phyloP scores from a whole-genome alignment of 1,140 invertebrate genomes.

The Anastrepha obliqua region DNA sequence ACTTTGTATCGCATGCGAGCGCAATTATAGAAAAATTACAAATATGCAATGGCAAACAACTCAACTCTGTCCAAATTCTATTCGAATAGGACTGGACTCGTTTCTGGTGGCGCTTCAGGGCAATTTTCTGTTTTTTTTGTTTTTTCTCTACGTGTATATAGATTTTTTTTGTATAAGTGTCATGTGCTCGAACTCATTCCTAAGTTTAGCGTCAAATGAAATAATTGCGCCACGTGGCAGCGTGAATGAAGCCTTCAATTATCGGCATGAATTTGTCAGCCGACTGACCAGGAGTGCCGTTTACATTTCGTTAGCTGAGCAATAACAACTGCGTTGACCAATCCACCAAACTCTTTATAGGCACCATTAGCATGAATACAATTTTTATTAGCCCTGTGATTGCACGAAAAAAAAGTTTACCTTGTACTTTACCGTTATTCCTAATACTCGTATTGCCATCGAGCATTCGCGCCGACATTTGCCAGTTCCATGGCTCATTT shows the following conservation, averaged over 20 bases:
- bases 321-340: background rate
- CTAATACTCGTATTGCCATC: background rate
- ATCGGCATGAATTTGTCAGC: constrained; percentile 39
- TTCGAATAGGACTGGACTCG: background rate
- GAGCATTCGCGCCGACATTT: constrained; percentile 19
- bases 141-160: background rate
- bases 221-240: background rate
- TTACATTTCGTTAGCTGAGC: background rate
- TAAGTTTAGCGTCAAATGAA: constrained; percentile 28
- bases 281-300: background rate
- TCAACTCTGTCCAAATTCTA: background rate
- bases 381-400: constrained; percentile 38
- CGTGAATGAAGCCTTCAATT: constrained; percentile 42
- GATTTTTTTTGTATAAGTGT: background rate
- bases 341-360: background rate
- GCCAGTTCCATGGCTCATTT: constrained; percentile 22
- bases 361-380: constrained; percentile 29
- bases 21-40: constrained; percentile 49
- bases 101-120: background rate
- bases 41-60: constrained; percentile 32
- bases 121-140: background rate
- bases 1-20: constrained; percentile 37
- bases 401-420: background rate
- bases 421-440: too few species aligned
- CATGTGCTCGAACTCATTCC: background rate